Evolutionary conservation across 92 coral and sea anemone species (phyloP).

Genomic region (Epizoanthus ramosus): DNA sequence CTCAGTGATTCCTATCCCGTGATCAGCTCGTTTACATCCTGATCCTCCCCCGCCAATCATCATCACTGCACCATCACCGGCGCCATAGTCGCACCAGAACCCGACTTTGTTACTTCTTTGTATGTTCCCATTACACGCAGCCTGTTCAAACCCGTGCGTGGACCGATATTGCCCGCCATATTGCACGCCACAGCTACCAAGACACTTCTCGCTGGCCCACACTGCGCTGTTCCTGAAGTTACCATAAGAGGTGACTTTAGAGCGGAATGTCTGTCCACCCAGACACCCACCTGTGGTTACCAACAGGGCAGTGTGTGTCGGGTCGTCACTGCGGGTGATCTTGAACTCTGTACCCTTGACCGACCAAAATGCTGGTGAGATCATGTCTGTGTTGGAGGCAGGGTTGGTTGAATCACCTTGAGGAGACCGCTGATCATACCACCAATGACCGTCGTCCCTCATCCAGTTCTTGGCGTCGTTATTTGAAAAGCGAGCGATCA

Average conservation of each 20-base stretch:
- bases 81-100: constrained; percentile 46
- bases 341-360: constrained; percentile 39
- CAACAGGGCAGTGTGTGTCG: constrained; percentile 48
- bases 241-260: constrained; percentile 47
- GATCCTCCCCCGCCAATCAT: constrained; percentile 35
- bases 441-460: background rate
- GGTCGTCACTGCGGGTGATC: constrained; percentile 57
- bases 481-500: constrained; percentile 58
- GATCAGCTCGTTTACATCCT: too few species aligned
- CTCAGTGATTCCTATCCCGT: too few species aligned
- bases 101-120: constrained; percentile 43
- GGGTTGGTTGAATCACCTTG: constrained; percentile 20
- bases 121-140: constrained; percentile 40
- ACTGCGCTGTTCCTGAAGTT: constrained; percentile 46
- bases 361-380: constrained; percentile 54
- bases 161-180: constrained; percentile 47
- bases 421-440: too few species aligned
- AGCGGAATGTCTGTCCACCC: constrained; percentile 50
- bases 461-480: constrained; percentile 48
- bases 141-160: constrained; percentile 50
- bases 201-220: constrained; percentile 48
- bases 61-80: constrained; percentile 47
- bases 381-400: constrained; percentile 39
- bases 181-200: constrained; percentile 42
- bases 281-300: constrained; percentile 45